Percentiles rank a stretch among this genome's conserved stretches.
These are phyloP conservation scores for Myotis yumanensis DNA, from an alignment of 2,113 vertebrate species.

Conservation along the genomic window DNA sequence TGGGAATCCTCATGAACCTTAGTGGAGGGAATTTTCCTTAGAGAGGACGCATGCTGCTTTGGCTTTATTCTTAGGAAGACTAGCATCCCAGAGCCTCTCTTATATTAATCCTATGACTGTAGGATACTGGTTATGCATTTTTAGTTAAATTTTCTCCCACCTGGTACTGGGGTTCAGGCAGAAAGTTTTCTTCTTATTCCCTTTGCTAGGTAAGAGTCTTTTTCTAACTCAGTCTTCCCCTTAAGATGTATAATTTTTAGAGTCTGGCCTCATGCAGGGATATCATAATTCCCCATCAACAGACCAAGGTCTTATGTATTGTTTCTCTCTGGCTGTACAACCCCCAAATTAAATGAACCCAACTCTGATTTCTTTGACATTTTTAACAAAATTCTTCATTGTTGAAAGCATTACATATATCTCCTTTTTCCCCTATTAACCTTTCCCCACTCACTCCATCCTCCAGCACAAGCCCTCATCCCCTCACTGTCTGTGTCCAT, in stretches of 20 bases:
- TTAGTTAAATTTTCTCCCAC: neutral
- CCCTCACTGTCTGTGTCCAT: no score
- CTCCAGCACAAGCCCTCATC: no score
- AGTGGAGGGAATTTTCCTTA: neutral
- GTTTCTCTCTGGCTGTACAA: neutral
- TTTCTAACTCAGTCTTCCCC: neutral
- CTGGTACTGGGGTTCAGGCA: neutral
- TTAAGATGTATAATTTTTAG: neutral
- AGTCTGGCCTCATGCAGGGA: neutral
- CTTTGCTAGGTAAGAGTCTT: neutral
- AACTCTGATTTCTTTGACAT: neutral
- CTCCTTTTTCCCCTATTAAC: no score
- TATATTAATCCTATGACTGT: neutral
- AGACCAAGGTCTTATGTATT: neutral
- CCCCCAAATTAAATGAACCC: neutral
- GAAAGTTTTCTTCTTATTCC: neutral
- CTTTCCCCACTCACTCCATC: no score
- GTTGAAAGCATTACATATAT: no score
- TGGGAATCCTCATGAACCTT: neutral
- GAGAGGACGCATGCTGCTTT: neutral
- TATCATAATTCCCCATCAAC: neutral
- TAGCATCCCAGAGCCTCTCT: neutral
- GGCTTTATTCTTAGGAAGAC: neutral
- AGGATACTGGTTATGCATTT: neutral
- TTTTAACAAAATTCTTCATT: no score